These are phyloP conservation scores for Eilema griseolum DNA, from an alignment of 2,888 invertebrate genomes.

Conservation along the genomic window DNA sequence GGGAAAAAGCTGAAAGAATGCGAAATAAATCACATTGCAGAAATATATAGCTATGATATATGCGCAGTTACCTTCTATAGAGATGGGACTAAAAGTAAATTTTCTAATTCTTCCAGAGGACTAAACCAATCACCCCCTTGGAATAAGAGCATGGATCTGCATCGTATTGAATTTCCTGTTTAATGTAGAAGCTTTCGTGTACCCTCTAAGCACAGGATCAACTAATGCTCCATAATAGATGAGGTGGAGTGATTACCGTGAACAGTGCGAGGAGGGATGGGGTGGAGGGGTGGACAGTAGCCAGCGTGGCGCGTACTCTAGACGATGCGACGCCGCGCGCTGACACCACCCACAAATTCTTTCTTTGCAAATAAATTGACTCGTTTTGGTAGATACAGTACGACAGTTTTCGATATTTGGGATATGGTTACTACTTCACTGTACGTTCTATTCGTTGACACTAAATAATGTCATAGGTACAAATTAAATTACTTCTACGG, in stretches of 20 bases:
- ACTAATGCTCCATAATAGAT: slow-evolving; percentile 31
- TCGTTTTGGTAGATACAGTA: slow-evolving; percentile 10
- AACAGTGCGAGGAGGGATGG: neutral
- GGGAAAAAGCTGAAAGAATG: too few relatives aligned
- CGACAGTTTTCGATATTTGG: neutral
- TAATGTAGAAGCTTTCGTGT: slow-evolving; percentile 15
- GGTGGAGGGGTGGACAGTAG: slow-evolving; percentile 25
- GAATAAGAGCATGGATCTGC: neutral
- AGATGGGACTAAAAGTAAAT: neutral
- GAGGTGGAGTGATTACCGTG: slow-evolving; percentile 24
- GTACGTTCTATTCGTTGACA: neutral
- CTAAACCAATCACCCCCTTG: neutral
- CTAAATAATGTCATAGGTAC: neutral
- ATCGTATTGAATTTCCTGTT: slow-evolving; percentile 9
- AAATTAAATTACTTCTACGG: too few relatives aligned
- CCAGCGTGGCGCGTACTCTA: slow-evolving; percentile 27
- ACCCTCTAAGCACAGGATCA: neutral
- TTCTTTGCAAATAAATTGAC: slow-evolving; percentile 20
- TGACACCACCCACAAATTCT: slow-evolving; percentile 19
- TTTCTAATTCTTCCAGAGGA: neutral
- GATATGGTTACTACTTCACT: neutral
- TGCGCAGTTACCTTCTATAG: too few relatives aligned
- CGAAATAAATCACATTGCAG: too few relatives aligned
- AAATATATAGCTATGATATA: too few relatives aligned
- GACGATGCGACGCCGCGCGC: slow-evolving; percentile 48